These are phyloP conservation scores for Salvelinus namaycush DNA, from an alignment of 2,113 vertebrate genomes.

Conservation along the genomic window DNA sequence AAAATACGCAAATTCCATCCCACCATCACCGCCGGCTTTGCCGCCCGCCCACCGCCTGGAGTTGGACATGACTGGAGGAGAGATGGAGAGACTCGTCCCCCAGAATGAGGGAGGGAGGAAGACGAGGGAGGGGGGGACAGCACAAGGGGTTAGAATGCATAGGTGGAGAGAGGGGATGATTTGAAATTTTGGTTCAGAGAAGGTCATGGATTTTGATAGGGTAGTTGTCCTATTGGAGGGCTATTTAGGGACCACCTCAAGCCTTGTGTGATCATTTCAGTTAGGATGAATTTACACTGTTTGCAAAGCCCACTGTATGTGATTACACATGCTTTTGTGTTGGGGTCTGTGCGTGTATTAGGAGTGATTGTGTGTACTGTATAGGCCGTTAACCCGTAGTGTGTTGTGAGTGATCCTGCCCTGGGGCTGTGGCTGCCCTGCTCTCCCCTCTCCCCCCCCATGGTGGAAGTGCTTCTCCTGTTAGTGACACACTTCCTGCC, in stretches of 20 bases:
- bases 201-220: too few species aligned
- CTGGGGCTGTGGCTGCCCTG: neutral
- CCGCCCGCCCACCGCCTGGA: constrained; percentile 10
- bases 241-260: too few species aligned
- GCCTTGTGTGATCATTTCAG: too few species aligned
- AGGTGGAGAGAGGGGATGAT: neutral
- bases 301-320: neutral
- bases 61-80: constrained; percentile 32
- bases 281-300: too few species aligned
- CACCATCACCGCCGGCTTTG: constrained; percentile 56
- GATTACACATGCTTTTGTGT: too few species aligned
- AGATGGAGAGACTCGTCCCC: neutral
- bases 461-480: constrained; percentile 16
- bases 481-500: constrained; percentile 27
- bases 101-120: neutral
- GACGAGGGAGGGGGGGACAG: neutral
- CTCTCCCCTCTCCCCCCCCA: constrained; percentile 8
- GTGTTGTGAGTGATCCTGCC: neutral
- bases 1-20: constrained; percentile 76
- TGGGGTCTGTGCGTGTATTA: neutral
- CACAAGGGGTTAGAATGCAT: neutral
- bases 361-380: neutral
- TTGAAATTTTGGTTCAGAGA: neutral
- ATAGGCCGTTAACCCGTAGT: neutral
- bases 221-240: neutral